phyloP scores from a whole-genome alignment of 2,113 vertebrate genomes.

The Nannobrachium achirus region DNA sequence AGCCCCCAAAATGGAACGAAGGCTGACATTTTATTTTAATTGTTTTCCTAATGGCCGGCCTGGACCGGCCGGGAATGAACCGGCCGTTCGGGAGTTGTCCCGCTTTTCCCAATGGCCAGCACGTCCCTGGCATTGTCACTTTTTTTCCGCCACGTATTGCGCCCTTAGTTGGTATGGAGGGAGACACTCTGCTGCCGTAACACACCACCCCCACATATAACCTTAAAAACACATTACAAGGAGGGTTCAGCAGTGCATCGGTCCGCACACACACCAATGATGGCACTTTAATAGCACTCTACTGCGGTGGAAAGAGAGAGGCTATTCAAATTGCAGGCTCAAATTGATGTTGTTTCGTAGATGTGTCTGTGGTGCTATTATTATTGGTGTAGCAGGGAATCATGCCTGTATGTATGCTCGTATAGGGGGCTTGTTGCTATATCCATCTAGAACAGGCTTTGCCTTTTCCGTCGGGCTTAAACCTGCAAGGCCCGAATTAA shows the following conservation, averaged over 20 bases:
- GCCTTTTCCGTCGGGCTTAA: neutral
- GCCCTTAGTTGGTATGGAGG: neutral
- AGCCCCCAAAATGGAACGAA: no score
- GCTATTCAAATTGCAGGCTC: neutral
- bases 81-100: no score
- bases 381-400: neutral
- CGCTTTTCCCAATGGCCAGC: no score
- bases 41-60: no score
- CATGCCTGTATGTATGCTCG: neutral
- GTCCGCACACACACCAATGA: conserved; percentile 25
- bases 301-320: neutral
- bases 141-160: neutral
- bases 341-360: neutral
- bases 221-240: conserved; percentile 15
- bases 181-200: conserved; percentile 10
- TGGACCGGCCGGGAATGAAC: no score
- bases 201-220: neutral
- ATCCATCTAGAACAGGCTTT: neutral
- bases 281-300: conserved; percentile 25
- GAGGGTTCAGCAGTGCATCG: conserved; percentile 18
- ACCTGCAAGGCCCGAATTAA: neutral
- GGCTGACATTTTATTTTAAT: no score
- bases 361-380: neutral
- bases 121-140: neutral
- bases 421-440: neutral